A percentile compares a stretch with the other conserved stretches of the same genome.
These are phyloP conservation scores for Sturmia bella DNA, from an alignment of 2,888 invertebrate species.

Conservation along the genomic window DNA sequence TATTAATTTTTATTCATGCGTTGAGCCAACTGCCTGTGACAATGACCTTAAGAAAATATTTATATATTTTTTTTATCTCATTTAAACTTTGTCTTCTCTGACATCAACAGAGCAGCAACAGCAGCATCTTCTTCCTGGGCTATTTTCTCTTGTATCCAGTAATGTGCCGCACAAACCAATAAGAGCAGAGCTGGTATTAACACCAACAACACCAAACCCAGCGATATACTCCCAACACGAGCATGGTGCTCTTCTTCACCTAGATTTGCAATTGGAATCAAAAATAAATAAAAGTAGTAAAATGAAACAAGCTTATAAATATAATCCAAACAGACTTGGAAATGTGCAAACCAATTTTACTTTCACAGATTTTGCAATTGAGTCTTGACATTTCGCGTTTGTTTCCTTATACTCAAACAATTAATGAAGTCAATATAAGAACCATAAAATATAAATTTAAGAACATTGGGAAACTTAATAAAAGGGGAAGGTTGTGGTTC, in stretches of 20 bases:
- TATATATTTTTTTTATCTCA: background rate
- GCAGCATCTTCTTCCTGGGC: constrained; percentile 77
- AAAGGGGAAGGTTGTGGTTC: no score
- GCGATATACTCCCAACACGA: constrained; percentile 88
- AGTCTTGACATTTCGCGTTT: no score
- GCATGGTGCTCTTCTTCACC: constrained; percentile 91
- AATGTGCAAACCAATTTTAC: constrained; percentile 28
- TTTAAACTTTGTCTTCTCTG: constrained; percentile 39
- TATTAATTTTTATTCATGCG: background rate
- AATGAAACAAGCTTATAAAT: constrained; percentile 12
- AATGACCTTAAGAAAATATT: constrained; percentile 25
- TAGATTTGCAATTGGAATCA: constrained; percentile 77
- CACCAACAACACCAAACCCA: constrained; percentile 89
- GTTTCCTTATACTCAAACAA: no score
- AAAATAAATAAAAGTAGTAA: background rate
- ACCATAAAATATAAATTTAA: no score
- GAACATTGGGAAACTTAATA: no score
- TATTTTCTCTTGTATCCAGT: constrained; percentile 84
- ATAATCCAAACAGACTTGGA: constrained; percentile 50
- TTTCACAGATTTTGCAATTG: no score
- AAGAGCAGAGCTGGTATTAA: constrained; percentile 88
- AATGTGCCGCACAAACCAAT: constrained; percentile 86
- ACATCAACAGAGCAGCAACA: constrained; percentile 65
- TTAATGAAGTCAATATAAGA: no score
- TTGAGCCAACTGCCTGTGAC: background rate